Base-by-base conservation (phyloP, 2,113 vertebrate species). In the Trogon melanurus region DNA sequence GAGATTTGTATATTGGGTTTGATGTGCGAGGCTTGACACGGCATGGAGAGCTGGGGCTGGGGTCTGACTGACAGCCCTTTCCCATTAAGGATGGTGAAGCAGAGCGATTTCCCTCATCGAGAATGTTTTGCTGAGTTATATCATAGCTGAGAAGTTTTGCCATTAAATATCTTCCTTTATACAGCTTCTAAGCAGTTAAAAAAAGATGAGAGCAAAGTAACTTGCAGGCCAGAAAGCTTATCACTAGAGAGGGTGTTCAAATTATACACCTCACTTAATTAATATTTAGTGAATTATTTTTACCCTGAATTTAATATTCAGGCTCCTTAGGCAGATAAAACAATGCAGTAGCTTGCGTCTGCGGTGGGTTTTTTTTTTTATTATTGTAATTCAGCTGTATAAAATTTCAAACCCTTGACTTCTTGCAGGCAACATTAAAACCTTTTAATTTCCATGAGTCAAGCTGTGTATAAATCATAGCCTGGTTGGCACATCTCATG, bases 241-340 rank as follows among this genome's bases (percentile, higher is more conserved):
- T 97, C 94, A 62, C 81, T 89, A 91, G 94, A 96, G 97, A 95
- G 71, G 38, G 78, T 93, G 66, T 90, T 74, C 61, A 90, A 91
- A 96, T 93, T 92, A 94, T 70, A 87, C 58, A 76, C 17, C 79
- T 93, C 79, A 82, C 96, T 96, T 97, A 97, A 96, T 95, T 95
- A 94, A 95, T 94, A 95, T 96, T 95, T 89, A 97, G 75, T 79
- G 84, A 96, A 93, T 97, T 96, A 73, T 96, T 96, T 97, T 95
- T 97, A 93, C 87, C 74, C 74, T 93, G 69, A 79, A 73, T 96
- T 91, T 89, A 91, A 81, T 87, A 88, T 95, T 96, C 53, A 84
- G 94, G 61, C 71, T 94, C 80, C 76, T 89, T 88, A 89, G 85
- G 66, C 86, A 75, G 60, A 94, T 94, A 85, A 97, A 96, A 92